These are phyloP conservation scores for Thamnophis elegans DNA, from an alignment of 2,797 vertebrate genomes.

Conservation along the genomic window DNA sequence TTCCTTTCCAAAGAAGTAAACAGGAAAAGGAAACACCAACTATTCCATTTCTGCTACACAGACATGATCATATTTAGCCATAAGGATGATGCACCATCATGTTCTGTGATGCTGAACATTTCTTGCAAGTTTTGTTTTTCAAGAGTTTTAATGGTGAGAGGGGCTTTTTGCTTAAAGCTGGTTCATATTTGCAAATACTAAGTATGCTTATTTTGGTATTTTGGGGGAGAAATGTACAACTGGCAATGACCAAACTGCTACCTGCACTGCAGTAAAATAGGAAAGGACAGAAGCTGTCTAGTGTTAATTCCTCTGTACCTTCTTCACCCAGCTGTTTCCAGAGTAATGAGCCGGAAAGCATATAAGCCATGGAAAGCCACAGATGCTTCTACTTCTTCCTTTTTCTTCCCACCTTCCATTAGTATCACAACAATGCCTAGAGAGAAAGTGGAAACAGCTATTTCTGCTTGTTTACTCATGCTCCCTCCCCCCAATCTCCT, in stretches of 20 bases:
- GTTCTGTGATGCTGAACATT: not conserved
- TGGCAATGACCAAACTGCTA: not conserved
- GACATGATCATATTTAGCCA: not conserved
- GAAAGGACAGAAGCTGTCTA: not conserved
- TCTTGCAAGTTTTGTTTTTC: not conserved
- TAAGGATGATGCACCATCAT: not conserved
- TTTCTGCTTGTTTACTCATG: not conserved
- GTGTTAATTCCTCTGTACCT: not conserved
- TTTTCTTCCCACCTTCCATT: not conserved
- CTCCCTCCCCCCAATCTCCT: not conserved
- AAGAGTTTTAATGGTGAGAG: not conserved
- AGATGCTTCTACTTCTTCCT: not conserved
- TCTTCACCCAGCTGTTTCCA: not conserved
- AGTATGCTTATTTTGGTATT: not conserved
- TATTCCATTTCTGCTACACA: not conserved
- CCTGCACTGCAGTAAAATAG: not conserved
- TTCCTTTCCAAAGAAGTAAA: not conserved
- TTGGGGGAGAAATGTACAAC: not conserved
- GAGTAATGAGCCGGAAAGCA: not conserved
- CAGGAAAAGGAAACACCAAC: not conserved
- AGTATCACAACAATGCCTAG: not conserved
- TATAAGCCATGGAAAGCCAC: not conserved
- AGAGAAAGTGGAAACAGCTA: not conserved
- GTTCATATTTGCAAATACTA: not conserved
- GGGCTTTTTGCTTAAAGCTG: not conserved